Conservation (phyloP, 2,888 invertebrate genomes). For the Xanthorhoe designata region DNA sequence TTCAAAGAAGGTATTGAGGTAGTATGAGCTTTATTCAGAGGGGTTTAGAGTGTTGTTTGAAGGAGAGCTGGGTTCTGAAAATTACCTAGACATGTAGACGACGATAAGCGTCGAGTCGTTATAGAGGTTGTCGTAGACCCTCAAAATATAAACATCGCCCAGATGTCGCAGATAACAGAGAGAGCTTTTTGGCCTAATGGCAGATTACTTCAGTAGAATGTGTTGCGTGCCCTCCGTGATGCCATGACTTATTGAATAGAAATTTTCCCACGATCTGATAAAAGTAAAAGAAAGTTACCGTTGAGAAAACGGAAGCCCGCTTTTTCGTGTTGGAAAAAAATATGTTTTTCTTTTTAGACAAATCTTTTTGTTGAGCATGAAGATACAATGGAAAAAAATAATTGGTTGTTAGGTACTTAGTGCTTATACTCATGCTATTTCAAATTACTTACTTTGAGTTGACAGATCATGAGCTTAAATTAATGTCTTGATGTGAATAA, state of each 20-base stretch:
- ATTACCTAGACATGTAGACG: conserved; percentile 79
- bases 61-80: conserved; percentile 52
- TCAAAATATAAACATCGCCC: conserved; percentile 83
- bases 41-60: conserved; percentile 59
- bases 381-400: conserved; percentile 44
- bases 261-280: conserved; percentile 63
- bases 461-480: not conserved
- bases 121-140: conserved; percentile 81
- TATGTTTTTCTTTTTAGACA: conserved; percentile 28
- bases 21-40: conserved; percentile 56
- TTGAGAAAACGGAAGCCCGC: conserved; percentile 37
- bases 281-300: conserved; percentile 44
- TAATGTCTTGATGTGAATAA: not conserved
- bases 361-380: conserved; percentile 32
- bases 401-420: conserved; percentile 33
- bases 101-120: conserved; percentile 80
- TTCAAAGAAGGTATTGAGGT: conserved; percentile 37
- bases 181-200: conserved; percentile 82
- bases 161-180: conserved; percentile 81
- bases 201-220: conserved; percentile 76
- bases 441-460: not conserved
- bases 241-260: conserved; percentile 68
- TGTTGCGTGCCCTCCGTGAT: conserved; percentile 61
- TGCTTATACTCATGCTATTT: conserved; percentile 8
- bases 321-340: conserved; percentile 32